Conservation (phyloP, 2,888 invertebrate species). For the Halictus ligatus region DNA sequence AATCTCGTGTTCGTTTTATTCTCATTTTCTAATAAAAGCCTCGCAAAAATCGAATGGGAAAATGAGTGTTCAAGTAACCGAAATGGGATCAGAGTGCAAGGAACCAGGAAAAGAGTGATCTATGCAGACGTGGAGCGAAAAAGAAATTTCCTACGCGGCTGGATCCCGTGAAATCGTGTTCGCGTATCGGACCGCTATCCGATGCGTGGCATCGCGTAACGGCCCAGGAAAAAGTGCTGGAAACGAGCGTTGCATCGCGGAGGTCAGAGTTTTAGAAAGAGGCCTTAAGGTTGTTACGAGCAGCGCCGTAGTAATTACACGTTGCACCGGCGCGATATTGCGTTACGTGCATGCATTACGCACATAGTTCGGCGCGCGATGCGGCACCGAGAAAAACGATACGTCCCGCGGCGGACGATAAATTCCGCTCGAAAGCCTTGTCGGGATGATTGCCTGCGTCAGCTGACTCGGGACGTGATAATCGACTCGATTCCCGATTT, state of each 20-base stretch:
- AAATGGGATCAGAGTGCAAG: not conserved
- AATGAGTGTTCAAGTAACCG: not conserved
- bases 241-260: conserved; percentile 54
- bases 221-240: conserved; percentile 18
- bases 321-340: conserved; percentile 66
- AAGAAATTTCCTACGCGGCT: not conserved
- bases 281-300: conserved; percentile 65
- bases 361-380: conserved; percentile 38
- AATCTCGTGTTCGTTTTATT: no score
- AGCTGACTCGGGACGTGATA: conserved; percentile 40
- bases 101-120: conserved; percentile 5
- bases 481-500: conserved; percentile 19
- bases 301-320: conserved; percentile 72
- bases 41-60: no score
- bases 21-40: no score
- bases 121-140: not conserved
- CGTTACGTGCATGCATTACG: conserved; percentile 68
- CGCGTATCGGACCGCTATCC: conserved; percentile 13
- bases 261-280: conserved; percentile 74
- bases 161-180: conserved; percentile 20
- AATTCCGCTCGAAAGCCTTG: conserved; percentile 43
- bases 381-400: conserved; percentile 43
- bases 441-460: conserved; percentile 30
- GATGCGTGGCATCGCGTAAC: conserved; percentile 25
- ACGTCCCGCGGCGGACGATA: conserved; percentile 53